Base-by-base conservation (phyloP, 1,140 invertebrate genomes). In the Aradophagus sp. region DNA sequence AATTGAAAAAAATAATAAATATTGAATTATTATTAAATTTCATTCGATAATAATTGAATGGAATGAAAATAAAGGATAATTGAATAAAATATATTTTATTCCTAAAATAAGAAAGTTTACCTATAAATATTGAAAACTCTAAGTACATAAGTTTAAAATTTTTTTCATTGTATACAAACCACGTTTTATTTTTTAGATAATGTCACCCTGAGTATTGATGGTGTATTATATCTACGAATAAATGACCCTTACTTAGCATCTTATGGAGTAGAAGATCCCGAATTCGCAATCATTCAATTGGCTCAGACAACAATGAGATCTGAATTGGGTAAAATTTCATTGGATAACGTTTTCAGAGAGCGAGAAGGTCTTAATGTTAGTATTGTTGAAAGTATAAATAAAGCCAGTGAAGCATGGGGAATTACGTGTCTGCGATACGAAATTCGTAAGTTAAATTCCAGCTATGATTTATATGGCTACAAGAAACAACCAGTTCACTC, bases 271-370 rank as follows among this genome's bases (percentile, higher is more conserved):
- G 97, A 99, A 88, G 98, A 99, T 88, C 96, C 97, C 11, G 97
- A 99, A 86, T 99, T 98, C 91, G 98, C 98, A 2, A 96, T 99
- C 47, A 99, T 97, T 29, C 98, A 99, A 84, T 87, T 99, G 29
- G 98, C 98, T 0, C 98, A 99, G 88, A 99, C 98, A 0, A 99
- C 98, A 7, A 99, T 99, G 98, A 92, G 94, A 82, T 99, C 97
- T 3, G 98, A 99, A 84, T 87, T 99, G 17, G 98, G 98, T 63
- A 99, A 98, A 89, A 99, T 99, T 81, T 91, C 93, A n/a, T 84
- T 99, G 63, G 98, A 99, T 80, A 97, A 95, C 81, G 95, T 99
- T 0, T 99, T 99, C 79, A 89, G 94, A 69, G 98, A 99, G 86
- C 90, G 98, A 81, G 98, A 99, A 86, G 93, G 91, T 55, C 88